Evolutionary conservation across 2,113 vertebrate genomes (phyloP).

Genomic region (Odontesthes bonariensis): DNA sequence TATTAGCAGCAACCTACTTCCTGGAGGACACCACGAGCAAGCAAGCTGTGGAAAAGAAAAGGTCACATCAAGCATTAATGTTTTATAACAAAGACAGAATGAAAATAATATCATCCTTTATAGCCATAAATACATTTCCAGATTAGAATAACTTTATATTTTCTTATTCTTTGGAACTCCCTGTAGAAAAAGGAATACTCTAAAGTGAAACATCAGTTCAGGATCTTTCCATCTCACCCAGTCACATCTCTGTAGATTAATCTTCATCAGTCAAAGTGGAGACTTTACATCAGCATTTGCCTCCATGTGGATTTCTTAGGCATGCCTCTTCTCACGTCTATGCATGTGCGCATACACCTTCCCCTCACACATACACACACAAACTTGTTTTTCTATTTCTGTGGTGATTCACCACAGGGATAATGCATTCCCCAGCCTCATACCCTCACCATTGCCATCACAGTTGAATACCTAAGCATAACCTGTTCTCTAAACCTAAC

Average conservation of each 20-base stretch:
- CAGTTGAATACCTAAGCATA: too few relatives aligned
- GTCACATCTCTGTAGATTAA: constrained; percentile 50
- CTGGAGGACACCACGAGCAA: not conserved
- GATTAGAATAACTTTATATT: not conserved
- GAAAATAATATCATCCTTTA: not conserved
- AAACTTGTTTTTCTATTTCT: not conserved
- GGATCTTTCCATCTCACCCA: constrained; percentile 17
- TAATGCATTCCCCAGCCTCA: too few relatives aligned
- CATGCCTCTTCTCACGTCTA: constrained; percentile 1
- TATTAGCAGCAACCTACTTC: not conserved
- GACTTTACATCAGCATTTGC: constrained; percentile 30
- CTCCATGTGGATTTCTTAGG: constrained; percentile 37
- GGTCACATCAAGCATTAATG: too few relatives aligned
- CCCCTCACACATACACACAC: constrained; percentile 1
- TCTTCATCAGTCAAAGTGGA: constrained; percentile 66
- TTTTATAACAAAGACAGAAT: not conserved
- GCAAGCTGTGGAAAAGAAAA: not conserved
- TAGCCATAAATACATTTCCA: constrained; percentile 11
- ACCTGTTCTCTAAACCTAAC: too few relatives aligned
- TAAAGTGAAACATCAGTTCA: constrained; percentile 39
- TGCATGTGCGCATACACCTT: not conserved
- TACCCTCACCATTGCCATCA: too few relatives aligned
- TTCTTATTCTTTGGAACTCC: constrained; percentile 24
- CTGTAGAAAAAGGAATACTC: constrained; percentile 18
- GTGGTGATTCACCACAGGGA: too few relatives aligned